Evolutionary conservation across 2,888 invertebrate genomes (phyloP).

Genomic region (Drosophila flavopinicola): DNA sequence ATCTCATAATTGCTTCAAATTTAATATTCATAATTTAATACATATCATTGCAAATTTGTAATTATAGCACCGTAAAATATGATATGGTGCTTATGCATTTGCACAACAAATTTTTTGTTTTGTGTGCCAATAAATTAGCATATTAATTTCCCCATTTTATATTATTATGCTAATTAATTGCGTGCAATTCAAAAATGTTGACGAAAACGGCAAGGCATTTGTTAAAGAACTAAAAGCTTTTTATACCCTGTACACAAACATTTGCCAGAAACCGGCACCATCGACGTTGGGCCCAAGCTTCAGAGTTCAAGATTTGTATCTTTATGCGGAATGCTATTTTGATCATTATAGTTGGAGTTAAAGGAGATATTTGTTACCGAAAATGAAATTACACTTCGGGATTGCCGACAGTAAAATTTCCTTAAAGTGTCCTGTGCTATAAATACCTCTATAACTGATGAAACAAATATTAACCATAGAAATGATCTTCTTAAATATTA

Average conservation of each 20-base stretch:
- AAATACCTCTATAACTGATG: too few species aligned
- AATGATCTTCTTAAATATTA: too few species aligned
- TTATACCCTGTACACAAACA: conserved; percentile 4
- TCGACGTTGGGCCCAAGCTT: too few species aligned
- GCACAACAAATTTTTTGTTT: background rate
- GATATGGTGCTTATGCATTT: background rate
- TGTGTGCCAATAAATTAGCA: background rate
- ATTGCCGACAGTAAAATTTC: too few species aligned
- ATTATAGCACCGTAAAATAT: background rate
- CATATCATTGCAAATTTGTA: background rate
- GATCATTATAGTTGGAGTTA: too few species aligned
- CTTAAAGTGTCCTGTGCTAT: too few species aligned
- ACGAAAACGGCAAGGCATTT: conserved; percentile 6
- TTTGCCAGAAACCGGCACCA: background rate
- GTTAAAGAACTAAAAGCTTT: background rate
- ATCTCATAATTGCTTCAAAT: background rate
- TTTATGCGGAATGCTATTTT: too few species aligned
- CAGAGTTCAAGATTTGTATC: too few species aligned
- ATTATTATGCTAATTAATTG: conserved; percentile 10
- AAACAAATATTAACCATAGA: too few species aligned
- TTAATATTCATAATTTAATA: background rate
- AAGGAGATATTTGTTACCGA: too few species aligned
- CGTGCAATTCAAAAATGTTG: conserved; percentile 1
- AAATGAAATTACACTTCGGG: too few species aligned
- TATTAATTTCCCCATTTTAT: background rate